Evolutionary conservation across 2,113 vertebrate genomes (phyloP).

Genomic region (Leucopsar rothschildi): DNA sequence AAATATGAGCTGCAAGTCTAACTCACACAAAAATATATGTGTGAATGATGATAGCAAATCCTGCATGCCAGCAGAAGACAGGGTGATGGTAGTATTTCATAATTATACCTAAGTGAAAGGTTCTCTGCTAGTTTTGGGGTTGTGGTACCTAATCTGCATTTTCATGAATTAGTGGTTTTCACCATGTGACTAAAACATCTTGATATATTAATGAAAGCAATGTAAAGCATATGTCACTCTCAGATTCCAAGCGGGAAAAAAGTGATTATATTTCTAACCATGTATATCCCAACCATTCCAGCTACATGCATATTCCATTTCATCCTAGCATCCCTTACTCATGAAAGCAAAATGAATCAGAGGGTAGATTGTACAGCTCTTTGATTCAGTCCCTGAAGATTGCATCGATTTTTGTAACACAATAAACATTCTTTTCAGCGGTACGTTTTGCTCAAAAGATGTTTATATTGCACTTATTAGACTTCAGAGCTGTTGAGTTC

Average conservation of each 20-base stretch:
- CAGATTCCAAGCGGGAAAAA: not conserved
- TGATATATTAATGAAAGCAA: constrained; percentile 12
- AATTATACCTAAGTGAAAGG: not conserved
- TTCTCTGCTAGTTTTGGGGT: not conserved
- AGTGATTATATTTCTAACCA: not conserved
- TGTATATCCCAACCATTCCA: not conserved
- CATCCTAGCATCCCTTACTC: constrained; percentile 16
- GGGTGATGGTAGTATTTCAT: not conserved
- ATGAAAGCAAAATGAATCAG: constrained; percentile 40
- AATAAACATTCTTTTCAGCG: constrained; percentile 25
- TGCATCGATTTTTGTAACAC: constrained; percentile 44
- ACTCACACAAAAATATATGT: constrained; percentile 42
- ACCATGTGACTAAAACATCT: not conserved
- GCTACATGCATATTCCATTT: constrained; percentile 30
- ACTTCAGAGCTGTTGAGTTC: not conserved
- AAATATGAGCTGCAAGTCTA: constrained; percentile 52
- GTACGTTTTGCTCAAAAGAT: constrained; percentile 36
- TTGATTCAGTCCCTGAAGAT: constrained; percentile 19
- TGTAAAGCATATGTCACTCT: not conserved
- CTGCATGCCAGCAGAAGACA: constrained; percentile 2
- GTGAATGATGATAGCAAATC: constrained; percentile 32
- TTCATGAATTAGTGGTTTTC: constrained; percentile 31
- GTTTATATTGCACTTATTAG: constrained; percentile 35
- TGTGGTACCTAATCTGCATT: constrained; percentile 1
- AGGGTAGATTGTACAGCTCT: not conserved